Base-by-base conservation (phyloP, 35 echinoderm and acorn worm species). In the Patiria miniata region DNA sequence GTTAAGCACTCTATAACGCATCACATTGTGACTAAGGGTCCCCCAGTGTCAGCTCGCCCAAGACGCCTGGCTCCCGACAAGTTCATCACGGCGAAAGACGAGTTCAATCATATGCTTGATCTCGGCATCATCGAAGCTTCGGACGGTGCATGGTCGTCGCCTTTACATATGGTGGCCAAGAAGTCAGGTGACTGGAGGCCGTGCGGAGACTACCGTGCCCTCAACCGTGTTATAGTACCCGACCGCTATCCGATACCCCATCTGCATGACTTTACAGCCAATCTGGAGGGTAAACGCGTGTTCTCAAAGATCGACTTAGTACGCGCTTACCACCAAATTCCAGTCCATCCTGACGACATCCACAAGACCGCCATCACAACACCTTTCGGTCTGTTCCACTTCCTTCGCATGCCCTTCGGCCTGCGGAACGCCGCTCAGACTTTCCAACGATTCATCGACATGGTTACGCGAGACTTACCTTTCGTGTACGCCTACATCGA, bases 31-130 rank as follows among this genome's bases (percentile, higher is more conserved):
- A 87, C 85, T 14, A 28, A 7, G 32, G 68, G 73, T 8, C 65
- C 65, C 37, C 85, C 85, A 33, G 86, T 81, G 18, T 3, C 42
- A 1, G 51, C 44, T 0, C 77, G 52, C 0, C 88, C 88, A 7
- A 4, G 81, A 26, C 36, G 88, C 6, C 39, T 91, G 1, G 61
- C 82, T 10, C 32, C 44, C 3, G 88, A 60, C 17, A 58, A 65
- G 34, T 14, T 83, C 2, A 34, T 36, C 23, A 40, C 47, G 0
- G 88, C 88, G 0, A 83, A 47, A 21, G 42, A 30, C 0, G 79
- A 90, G 16, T 83, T 90, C 40, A 58, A 90, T 1, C 79, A 83
- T 19, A 89, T 89, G 87, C 56, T 83, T 38, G 79, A 90, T 2
- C 44, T 90, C 2, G 77, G 86, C 19, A 88, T 88, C 51, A 88